Evolutionary conservation across 2,113 vertebrate species (phyloP).

Genomic region (Sylvia atricapilla): DNA sequence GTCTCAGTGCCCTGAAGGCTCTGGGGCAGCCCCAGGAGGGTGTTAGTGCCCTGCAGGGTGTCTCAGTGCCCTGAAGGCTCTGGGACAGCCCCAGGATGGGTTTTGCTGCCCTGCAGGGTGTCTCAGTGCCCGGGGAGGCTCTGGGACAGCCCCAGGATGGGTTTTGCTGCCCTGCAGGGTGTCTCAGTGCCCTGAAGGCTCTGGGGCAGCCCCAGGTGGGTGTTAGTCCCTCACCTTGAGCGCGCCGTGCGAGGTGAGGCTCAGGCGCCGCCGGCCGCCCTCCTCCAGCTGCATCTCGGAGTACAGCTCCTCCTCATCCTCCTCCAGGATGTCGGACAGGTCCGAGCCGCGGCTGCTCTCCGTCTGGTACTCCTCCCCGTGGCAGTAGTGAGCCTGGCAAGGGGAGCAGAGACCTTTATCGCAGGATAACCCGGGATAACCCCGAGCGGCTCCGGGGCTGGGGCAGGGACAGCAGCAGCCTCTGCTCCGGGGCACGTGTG

Average conservation of each 20-base stretch:
- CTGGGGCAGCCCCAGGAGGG: no score
- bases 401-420: not conserved
- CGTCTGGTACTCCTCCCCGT: conserved; percentile 91
- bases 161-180: not conserved
- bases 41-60: not conserved
- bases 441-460: not conserved
- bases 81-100: no score
- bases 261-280: conserved; percentile 81
- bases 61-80: no score
- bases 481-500: not conserved
- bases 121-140: no score
- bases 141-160: not conserved
- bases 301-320: conserved; percentile 96
- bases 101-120: not conserved
- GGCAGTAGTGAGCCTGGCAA: conserved; percentile 84
- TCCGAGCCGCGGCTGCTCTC: conserved; percentile 97
- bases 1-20: no score
- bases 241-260: conserved; percentile 86
- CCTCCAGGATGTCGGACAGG: conserved; percentile 97
- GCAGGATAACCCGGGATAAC: not conserved
- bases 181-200: no score
- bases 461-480: not conserved
- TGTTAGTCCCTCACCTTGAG: conserved; percentile 83
- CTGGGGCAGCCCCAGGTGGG: no score
- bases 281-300: conserved; percentile 97